Evolutionary conservation across 2,888 invertebrate genomes (phyloP).

Genomic region (Rutpela maculata): DNA sequence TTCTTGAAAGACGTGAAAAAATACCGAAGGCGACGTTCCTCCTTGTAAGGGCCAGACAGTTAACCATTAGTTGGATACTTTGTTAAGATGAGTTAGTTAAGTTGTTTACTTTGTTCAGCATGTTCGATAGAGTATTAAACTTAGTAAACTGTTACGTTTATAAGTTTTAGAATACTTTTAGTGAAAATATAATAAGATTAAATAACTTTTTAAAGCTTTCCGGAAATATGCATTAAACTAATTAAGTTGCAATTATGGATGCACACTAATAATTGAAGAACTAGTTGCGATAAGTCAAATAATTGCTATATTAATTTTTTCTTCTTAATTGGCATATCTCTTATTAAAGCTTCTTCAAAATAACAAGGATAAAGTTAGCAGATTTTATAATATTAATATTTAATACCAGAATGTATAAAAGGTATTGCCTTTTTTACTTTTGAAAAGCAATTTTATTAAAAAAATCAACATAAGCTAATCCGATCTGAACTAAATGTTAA

Average conservation of each 20-base stretch:
- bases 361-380: no score
- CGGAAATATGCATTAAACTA: not conserved
- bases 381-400: no score
- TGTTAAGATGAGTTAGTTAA: conserved; percentile 39
- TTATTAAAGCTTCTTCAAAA: no score
- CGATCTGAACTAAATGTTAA: no score
- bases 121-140: conserved; percentile 43
- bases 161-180: conserved; percentile 39
- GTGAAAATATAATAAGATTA: conserved; percentile 43
- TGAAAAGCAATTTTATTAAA: no score
- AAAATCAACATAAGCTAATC: no score
- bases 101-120: conserved; percentile 41
- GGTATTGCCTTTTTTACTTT: no score
- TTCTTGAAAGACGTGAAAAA: not conserved
- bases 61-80: conserved; percentile 36
- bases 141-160: conserved; percentile 40
- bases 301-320: not conserved
- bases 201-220: conserved; percentile 27
- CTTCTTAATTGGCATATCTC: no score
- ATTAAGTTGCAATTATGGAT: not conserved
- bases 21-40: conserved; percentile 8
- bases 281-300: not conserved
- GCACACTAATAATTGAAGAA: not conserved
- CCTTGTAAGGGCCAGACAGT: conserved; percentile 22
- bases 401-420: no score